Conservation (phyloP, 2,888 invertebrate genomes). For the Bombyx huttoni region DNA sequence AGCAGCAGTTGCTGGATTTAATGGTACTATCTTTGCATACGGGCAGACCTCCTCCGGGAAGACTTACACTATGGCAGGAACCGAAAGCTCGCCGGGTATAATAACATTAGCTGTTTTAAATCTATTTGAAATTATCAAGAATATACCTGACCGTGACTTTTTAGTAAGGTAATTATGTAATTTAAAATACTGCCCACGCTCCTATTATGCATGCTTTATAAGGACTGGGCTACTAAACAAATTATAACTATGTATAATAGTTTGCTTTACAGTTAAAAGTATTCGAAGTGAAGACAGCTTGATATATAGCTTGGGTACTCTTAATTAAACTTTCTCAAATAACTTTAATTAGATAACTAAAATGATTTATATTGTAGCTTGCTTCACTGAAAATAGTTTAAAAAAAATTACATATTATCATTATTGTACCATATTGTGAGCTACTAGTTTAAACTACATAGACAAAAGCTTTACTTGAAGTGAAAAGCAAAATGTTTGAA, state of each 20-base stretch:
- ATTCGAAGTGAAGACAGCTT: too few relatives aligned
- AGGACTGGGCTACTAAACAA: not conserved
- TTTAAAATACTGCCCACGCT: not conserved
- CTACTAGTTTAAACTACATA: too few relatives aligned
- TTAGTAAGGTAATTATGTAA: slow-evolving; percentile 71
- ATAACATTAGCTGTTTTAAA: slow-evolving; percentile 80
- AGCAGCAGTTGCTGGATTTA: slow-evolving; percentile 80
- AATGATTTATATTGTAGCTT: too few relatives aligned
- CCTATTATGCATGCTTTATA: not conserved
- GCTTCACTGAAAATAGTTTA: too few relatives aligned
- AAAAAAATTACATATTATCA: too few relatives aligned
- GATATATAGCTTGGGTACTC: too few relatives aligned
- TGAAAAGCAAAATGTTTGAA: too few relatives aligned
- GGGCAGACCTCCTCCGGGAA: slow-evolving; percentile 94
- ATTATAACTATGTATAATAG: not conserved
- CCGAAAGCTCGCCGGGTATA: slow-evolving; percentile 77
- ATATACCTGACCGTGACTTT: slow-evolving; percentile 77
- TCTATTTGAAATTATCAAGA: slow-evolving; percentile 78
- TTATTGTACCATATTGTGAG: too few relatives aligned
- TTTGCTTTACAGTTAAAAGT: too few relatives aligned
- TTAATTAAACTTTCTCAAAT: too few relatives aligned
- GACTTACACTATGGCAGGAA: slow-evolving; percentile 88
- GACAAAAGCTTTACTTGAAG: too few relatives aligned
- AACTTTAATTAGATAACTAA: too few relatives aligned
- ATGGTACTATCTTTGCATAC: slow-evolving; percentile 92